Evolutionary conservation across 2,888 invertebrate genomes (phyloP).

Genomic region (Yponomeuta plumbellus): DNA sequence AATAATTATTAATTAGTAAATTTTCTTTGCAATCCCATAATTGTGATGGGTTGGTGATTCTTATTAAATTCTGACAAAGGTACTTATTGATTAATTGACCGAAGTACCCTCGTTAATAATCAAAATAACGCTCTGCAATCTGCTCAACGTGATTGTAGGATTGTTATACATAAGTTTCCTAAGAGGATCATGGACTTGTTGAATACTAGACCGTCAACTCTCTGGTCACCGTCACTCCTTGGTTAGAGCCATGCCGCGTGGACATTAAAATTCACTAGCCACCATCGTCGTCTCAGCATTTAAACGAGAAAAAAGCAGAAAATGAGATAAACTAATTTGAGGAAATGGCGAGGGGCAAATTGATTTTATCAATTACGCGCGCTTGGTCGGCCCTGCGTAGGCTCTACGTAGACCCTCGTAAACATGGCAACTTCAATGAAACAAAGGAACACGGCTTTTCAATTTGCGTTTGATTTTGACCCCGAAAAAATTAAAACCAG

Average conservation of each 20-base stretch:
- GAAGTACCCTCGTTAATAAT: too few relatives aligned
- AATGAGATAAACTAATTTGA: conserved; percentile 9
- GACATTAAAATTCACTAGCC: conserved; percentile 15
- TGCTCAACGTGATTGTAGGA: too few relatives aligned
- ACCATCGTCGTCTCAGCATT: neutral
- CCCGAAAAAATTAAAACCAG: neutral
- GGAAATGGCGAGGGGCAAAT: neutral
- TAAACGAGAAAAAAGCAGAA: neutral
- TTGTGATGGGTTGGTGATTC: too few relatives aligned
- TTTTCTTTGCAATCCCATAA: too few relatives aligned
- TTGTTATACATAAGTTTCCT: neutral
- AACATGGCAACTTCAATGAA: neutral
- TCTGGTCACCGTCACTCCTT: too few relatives aligned
- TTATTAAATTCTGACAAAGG: too few relatives aligned
- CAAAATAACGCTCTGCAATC: too few relatives aligned
- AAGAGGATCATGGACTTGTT: neutral
- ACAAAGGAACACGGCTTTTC: conserved; percentile 3
- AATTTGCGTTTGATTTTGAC: neutral
- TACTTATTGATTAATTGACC: too few relatives aligned
- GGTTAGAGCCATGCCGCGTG: neutral
- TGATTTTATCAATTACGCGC: conserved; percentile 9
- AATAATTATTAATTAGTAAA: too few relatives aligned
- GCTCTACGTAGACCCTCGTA: neutral
- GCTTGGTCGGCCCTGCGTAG: neutral
- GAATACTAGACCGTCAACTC: too few relatives aligned